Conservation (phyloP, 2,797 vertebrate genomes). For the Gobio occitaniae region DNA sequence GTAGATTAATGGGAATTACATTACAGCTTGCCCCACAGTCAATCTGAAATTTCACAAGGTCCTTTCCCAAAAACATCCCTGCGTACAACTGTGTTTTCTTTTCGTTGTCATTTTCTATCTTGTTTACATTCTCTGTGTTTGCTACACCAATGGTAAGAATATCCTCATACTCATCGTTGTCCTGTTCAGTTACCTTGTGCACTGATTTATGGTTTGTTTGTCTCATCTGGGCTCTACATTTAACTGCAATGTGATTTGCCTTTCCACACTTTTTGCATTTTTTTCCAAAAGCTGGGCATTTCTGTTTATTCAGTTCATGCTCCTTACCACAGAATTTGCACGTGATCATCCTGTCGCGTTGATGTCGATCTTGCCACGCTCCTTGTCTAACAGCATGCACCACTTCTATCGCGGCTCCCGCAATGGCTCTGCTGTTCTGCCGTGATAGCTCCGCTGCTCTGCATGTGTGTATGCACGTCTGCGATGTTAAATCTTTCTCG, state of each 20-base stretch:
- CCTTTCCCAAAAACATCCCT: not conserved
- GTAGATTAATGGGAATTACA: too few relatives aligned
- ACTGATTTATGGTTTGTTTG: not conserved
- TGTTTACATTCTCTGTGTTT: too few relatives aligned
- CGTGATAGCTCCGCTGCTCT: slow-evolving; percentile 50
- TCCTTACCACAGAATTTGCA: too few relatives aligned
- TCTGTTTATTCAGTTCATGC: not conserved
- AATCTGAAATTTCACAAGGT: too few relatives aligned
- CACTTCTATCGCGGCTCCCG: slow-evolving; percentile 22
- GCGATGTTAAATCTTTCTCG: slow-evolving; percentile 12
- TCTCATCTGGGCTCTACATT: slow-evolving; percentile 2
- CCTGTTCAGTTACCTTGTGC: slow-evolving; percentile 9
- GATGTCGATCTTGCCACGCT: not conserved
- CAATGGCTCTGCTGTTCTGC: slow-evolving; percentile 27
- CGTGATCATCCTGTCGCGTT: too few relatives aligned
- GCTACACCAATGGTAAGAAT: not conserved
- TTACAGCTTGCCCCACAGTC: too few relatives aligned
- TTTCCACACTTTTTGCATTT: not conserved
- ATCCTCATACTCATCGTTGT: slow-evolving; percentile 7
- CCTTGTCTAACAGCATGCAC: slow-evolving; percentile 2
- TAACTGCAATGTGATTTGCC: not conserved
- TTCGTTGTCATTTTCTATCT: too few relatives aligned
- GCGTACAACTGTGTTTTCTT: too few relatives aligned
- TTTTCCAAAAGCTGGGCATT: not conserved
- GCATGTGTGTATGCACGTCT: slow-evolving; percentile 37